These are phyloP conservation scores for Corydoras sp. DNA, from an alignment of 2,113 vertebrate genomes.

Conservation along the genomic window DNA sequence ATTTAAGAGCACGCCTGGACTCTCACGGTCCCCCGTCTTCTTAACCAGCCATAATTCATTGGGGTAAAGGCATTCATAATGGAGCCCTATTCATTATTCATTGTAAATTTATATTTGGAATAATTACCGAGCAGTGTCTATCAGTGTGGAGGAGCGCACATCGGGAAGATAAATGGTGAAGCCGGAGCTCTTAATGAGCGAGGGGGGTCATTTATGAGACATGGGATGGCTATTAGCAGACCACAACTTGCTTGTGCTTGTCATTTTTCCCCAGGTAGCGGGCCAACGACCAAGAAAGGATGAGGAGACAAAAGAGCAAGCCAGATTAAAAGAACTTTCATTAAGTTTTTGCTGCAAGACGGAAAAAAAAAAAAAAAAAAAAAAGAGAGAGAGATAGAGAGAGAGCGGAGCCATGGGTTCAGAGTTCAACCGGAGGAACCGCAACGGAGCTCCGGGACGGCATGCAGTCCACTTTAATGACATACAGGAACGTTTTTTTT, in stretches of 20 bases:
- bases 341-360: neutral
- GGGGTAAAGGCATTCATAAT: conserved; percentile 46
- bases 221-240: conserved; percentile 37
- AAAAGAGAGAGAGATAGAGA: no score
- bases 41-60: conserved; percentile 38
- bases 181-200: conserved; percentile 48
- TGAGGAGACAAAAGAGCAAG: conserved; percentile 31
- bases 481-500: no score
- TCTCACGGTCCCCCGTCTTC: conserved; percentile 22
- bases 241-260: conserved; percentile 41
- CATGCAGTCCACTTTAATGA: no score
- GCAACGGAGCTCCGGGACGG: no score
- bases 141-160: conserved; percentile 41
- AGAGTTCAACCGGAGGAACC: no score
- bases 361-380: neutral
- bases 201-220: conserved; percentile 43
- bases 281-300: conserved; percentile 32
- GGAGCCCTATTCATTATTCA: conserved; percentile 53
- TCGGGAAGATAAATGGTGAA: conserved; percentile 47
- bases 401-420: no score
- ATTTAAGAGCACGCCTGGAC: conserved; percentile 9
- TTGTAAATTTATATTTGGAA: conserved; percentile 49
- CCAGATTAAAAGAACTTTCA: conserved; percentile 26
- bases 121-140: conserved; percentile 50
- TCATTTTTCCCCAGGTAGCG: conserved; percentile 43